A percentile compares a stretch with the other conserved stretches of the same genome.
phyloP scores from a whole-genome alignment of 2,888 invertebrate genomes.

The Melieria omissa region DNA sequence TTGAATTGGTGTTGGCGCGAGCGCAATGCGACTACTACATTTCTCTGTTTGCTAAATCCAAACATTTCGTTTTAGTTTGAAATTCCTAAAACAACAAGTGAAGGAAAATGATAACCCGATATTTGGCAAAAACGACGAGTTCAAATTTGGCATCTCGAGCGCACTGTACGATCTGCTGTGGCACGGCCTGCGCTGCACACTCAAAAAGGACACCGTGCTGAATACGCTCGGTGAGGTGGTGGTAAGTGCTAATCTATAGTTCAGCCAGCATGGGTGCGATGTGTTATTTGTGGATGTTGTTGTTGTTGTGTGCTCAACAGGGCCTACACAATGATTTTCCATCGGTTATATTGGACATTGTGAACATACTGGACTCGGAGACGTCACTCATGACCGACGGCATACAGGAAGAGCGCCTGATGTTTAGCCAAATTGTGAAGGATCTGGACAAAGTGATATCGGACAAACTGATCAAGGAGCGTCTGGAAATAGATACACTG shows the following conservation, averaged over 20 bases:
- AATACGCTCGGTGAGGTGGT: conserved; percentile 79
- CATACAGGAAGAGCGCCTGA: conserved; percentile 77
- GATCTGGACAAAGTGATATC: conserved; percentile 85
- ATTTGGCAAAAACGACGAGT: conserved; percentile 72
- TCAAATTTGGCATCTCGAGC: conserved; percentile 75
- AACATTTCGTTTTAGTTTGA: conserved; percentile 69
- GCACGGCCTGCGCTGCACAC: conserved; percentile 78
- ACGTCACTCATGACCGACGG: conserved; percentile 72
- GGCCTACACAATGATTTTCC: conserved; percentile 81
- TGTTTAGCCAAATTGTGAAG: conserved; percentile 81
- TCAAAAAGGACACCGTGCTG: conserved; percentile 83
- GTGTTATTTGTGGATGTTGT: too few species aligned
- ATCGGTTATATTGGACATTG: conserved; percentile 85
- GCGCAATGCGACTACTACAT: conserved; percentile 22
- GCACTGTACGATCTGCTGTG: conserved; percentile 84
- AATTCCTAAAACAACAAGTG: conserved; percentile 73
- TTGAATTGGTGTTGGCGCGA: conserved; percentile 12
- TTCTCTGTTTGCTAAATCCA: conserved; percentile 29
- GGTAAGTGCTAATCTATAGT: conserved; percentile 69
- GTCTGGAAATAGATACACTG: conserved; percentile 92
- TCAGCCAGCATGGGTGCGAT: too few species aligned
- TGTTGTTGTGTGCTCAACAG: conserved; percentile 65
- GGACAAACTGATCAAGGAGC: conserved; percentile 88
- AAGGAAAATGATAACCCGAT: conserved; percentile 75
- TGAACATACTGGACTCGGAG: conserved; percentile 87